phyloP scores from a whole-genome alignment of 2,888 invertebrate genomes.

The Anticlea derivata region DNA sequence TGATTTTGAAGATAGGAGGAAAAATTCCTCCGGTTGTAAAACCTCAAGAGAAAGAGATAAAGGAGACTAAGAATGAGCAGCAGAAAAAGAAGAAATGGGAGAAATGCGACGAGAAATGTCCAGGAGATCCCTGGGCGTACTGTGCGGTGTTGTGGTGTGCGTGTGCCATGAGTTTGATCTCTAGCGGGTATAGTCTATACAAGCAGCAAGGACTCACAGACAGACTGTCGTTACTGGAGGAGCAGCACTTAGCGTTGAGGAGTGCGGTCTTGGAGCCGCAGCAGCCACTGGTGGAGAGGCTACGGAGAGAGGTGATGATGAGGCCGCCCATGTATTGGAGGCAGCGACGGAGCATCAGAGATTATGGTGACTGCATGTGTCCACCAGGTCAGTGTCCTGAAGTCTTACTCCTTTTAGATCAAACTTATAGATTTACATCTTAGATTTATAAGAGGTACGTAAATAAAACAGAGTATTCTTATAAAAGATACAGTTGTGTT shows the following conservation, averaged over 20 bases:
- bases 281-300: slow-evolving; percentile 81
- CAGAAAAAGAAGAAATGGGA: slow-evolving; percentile 63
- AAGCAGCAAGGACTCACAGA: slow-evolving; percentile 81
- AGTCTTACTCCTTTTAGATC: too few species aligned
- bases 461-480: too few species aligned
- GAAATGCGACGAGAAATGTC: slow-evolving; percentile 67
- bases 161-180: slow-evolving; percentile 86
- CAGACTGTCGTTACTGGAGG: slow-evolving; percentile 80
- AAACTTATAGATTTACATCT: too few species aligned
- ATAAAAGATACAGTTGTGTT: background rate
- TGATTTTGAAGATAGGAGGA: slow-evolving; percentile 75
- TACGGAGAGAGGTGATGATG: slow-evolving; percentile 79
- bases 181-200: slow-evolving; percentile 85
- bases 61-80: slow-evolving; percentile 55
- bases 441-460: too few species aligned
- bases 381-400: slow-evolving; percentile 86
- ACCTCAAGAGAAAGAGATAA: slow-evolving; percentile 49
- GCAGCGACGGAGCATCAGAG: slow-evolving; percentile 76
- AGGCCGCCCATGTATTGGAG: slow-evolving; percentile 65
- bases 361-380: slow-evolving; percentile 87
- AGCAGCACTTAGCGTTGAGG: slow-evolving; percentile 79
- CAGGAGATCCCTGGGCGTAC: slow-evolving; percentile 72
- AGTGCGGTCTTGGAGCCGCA: slow-evolving; percentile 80
- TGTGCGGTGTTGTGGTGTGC: slow-evolving; percentile 85
- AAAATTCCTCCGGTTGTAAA: slow-evolving; percentile 59